A percentile compares a stretch with the other conserved stretches of the same genome.
Evolutionary conservation across 2,888 invertebrate genomes (phyloP).

Genomic region (Perizoma affinitatum): DNA sequence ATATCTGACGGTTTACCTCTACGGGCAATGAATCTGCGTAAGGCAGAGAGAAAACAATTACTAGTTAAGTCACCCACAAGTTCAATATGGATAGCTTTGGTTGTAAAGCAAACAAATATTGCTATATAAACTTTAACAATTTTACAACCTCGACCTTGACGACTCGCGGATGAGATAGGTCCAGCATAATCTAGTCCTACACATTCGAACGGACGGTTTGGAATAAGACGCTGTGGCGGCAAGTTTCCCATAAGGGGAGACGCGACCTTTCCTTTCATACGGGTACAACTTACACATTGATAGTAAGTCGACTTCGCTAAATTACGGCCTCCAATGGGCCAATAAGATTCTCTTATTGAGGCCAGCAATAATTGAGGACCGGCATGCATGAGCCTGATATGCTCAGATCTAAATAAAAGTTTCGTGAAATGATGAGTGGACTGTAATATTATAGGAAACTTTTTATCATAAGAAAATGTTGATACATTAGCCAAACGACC

Average conservation of each 20-base stretch:
- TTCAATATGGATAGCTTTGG: conserved; percentile 36
- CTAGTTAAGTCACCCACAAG: conserved; percentile 39
- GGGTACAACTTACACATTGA: conserved; percentile 34
- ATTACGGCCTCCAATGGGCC: conserved; percentile 30
- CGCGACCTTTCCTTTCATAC: conserved; percentile 32
- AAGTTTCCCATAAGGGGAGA: conserved; percentile 35
- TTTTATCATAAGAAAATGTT: conserved; percentile 21
- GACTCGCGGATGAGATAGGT: conserved; percentile 30
- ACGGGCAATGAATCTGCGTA: conserved; percentile 38
- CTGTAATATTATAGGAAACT: conserved; percentile 25
- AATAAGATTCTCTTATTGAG: conserved; percentile 21
- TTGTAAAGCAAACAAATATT: conserved; percentile 35
- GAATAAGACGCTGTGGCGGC: conserved; percentile 26
- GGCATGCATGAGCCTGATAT: conserved; percentile 23
- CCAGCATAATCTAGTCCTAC: conserved; percentile 34
- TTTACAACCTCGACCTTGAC: conserved; percentile 36
- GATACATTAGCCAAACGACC: conserved; percentile 13
- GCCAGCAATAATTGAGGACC: conserved; percentile 29
- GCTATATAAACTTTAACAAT: conserved; percentile 35
- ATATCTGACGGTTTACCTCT: conserved; percentile 30
- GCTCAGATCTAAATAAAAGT: conserved; percentile 23
- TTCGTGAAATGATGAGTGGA: conserved; percentile 29
- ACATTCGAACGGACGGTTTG: conserved; percentile 22
- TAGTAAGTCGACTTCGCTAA: conserved; percentile 34
- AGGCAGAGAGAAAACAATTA: conserved; percentile 28